Evolutionary conservation across 2,888 invertebrate genomes (phyloP), one percentile per base, ranked within the genome.

Genomic region (Drepanosiphum platanoidis): DNA sequence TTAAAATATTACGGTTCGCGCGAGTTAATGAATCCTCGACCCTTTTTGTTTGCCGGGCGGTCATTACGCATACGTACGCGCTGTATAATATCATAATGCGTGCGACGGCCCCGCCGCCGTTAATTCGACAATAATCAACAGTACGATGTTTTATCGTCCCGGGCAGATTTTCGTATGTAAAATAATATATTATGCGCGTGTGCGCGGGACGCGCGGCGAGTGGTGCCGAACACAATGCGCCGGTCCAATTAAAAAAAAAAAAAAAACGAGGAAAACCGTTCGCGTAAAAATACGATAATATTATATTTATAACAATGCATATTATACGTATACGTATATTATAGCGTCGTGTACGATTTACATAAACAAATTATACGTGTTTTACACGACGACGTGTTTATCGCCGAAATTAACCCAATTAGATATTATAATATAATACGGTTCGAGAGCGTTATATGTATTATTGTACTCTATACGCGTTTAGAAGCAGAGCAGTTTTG

Each of bases 81-180:
- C 18, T 18, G 18, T 22, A 52, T n/a, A n/a, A n/a, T n/a, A n/a
- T n/a, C n/a, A n/a, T n/a, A 42, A 42, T 42, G 27, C 27, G 61
- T 2, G n/a, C 61, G 61, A n/a, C 22, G 61, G n/a, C 61, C n/a
- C 42, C 42, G 11, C 42, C 61, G 61, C n/a, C 61, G 61, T 61
- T 61, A 61, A 61, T 61, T 61, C 61, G 27, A 61, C 61, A 61
- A 58, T 58, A 58, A 58, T n/a, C 58, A n/a, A n/a, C n/a, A 61
- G n/a, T n/a, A 42, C 11, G 42, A 42, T 9, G 22, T n/a, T 27
- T n/a, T 61, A 27, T 61, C 61, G 61, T 61, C 61, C 61, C n/a
- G n/a, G n/a, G n/a, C n/a, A 61, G 27, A 61, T 61, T 61, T n/a
- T n/a, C n/a, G 18, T 18, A 52, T 46, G 9, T 3, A 18, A 46